These are phyloP conservation scores for Ptychochromis oligacanthus DNA, from an alignment of 2,113 vertebrate genomes.

Conservation along the genomic window DNA sequence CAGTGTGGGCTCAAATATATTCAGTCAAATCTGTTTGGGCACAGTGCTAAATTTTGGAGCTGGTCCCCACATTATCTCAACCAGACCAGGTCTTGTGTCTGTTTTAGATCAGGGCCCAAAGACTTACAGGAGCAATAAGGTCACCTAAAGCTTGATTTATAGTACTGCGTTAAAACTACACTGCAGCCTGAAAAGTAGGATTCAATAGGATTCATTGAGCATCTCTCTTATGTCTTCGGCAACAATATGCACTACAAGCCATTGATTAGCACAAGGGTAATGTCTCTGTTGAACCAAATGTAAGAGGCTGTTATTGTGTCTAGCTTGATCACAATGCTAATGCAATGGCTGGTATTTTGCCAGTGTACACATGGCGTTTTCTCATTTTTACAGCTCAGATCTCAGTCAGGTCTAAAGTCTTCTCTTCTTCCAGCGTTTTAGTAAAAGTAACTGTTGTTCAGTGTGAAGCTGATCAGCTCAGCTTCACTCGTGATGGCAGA, in stretches of 20 bases:
- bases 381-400: background rate
- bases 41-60: background rate
- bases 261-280: conserved; percentile 1
- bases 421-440: no score
- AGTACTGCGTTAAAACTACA: background rate
- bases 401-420: background rate
- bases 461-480: background rate
- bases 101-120: background rate
- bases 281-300: conserved; percentile 12
- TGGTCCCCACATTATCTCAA: background rate
- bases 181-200: background rate
- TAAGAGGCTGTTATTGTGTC: background rate
- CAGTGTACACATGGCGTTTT: background rate
- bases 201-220: no score
- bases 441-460: background rate
- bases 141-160: background rate
- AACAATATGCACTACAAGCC: background rate
- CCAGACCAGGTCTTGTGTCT: background rate
- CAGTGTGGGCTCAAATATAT: background rate
- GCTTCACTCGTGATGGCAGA: background rate
- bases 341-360: background rate
- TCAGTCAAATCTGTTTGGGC: background rate
- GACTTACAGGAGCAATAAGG: background rate
- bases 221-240: background rate
- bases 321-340: background rate